phyloP scores from a whole-genome alignment of 2,888 invertebrate species.

The Philopedon plagiatum region DNA sequence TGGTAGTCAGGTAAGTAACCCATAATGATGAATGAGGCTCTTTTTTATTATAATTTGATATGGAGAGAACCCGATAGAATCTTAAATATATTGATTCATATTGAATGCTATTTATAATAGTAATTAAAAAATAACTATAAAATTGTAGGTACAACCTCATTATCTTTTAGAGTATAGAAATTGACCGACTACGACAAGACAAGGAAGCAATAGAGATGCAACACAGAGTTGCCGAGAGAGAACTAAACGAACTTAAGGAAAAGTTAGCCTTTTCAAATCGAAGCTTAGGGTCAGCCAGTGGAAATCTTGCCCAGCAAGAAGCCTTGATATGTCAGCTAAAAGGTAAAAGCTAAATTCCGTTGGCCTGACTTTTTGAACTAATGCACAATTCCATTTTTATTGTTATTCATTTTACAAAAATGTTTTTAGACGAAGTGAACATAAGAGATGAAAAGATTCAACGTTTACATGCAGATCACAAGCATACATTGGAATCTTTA shows the following conservation, averaged over 20 bases:
- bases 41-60: no score
- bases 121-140: background rate
- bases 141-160: background rate
- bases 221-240: constrained; percentile 80
- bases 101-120: no score
- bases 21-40: background rate
- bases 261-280: constrained; percentile 77
- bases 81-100: no score
- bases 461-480: constrained; percentile 77
- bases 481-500: constrained; percentile 80
- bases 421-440: constrained; percentile 77
- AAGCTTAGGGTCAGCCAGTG: constrained; percentile 77
- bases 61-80: no score
- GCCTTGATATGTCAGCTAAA: constrained; percentile 77
- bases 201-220: constrained; percentile 83
- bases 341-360: constrained; percentile 69
- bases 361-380: no score
- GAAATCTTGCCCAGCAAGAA: constrained; percentile 80
- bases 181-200: constrained; percentile 78
- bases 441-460: constrained; percentile 79
- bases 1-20: constrained; percentile 79
- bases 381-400: no score
- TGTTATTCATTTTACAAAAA: no score
- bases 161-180: constrained; percentile 37
- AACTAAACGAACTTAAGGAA: constrained; percentile 78